Evolutionary conservation across 2,113 vertebrate species (phyloP).

Genomic region (Eira barbara): DNA sequence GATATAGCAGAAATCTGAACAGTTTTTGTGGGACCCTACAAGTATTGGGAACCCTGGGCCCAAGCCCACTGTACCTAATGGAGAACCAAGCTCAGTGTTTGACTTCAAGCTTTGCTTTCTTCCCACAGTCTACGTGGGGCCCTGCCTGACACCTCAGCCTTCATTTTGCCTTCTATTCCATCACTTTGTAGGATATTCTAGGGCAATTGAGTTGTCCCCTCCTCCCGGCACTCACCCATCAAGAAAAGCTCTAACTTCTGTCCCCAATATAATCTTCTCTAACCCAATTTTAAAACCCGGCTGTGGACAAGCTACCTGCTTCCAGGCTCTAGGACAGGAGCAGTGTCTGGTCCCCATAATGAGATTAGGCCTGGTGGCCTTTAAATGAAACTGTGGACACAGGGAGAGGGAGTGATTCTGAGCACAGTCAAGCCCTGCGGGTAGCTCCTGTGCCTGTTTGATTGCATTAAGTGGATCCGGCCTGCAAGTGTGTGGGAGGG

Average conservation of each 20-base stretch:
- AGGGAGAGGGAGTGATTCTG: not conserved
- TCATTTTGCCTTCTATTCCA: not conserved
- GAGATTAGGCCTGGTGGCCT: constrained; percentile 56
- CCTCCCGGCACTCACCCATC: not conserved
- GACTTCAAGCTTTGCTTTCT: not conserved
- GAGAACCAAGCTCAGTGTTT: not conserved
- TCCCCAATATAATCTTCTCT: not conserved
- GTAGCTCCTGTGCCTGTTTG: not conserved
- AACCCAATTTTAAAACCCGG: constrained; percentile 36
- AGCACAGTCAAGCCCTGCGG: not conserved
- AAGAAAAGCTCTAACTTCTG: not conserved
- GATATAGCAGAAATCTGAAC: not conserved
- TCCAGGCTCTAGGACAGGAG: not conserved
- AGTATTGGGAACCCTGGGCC: not conserved
- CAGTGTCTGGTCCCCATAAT: constrained; percentile 55
- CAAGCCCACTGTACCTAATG: not conserved
- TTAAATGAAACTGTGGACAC: not conserved
- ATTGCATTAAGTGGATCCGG: constrained; percentile 50
- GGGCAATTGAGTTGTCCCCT: not conserved
- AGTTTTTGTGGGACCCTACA: not conserved
- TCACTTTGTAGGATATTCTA: not conserved
- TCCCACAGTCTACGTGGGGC: not conserved
- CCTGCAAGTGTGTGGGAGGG: not conserved
- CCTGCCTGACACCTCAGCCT: not conserved
- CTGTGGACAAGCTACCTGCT: not conserved